Evolutionary conservation across 2,888 invertebrate genomes (phyloP), one percentile per base, ranked within the genome.

Genomic region (Druceiella hillmani): DNA sequence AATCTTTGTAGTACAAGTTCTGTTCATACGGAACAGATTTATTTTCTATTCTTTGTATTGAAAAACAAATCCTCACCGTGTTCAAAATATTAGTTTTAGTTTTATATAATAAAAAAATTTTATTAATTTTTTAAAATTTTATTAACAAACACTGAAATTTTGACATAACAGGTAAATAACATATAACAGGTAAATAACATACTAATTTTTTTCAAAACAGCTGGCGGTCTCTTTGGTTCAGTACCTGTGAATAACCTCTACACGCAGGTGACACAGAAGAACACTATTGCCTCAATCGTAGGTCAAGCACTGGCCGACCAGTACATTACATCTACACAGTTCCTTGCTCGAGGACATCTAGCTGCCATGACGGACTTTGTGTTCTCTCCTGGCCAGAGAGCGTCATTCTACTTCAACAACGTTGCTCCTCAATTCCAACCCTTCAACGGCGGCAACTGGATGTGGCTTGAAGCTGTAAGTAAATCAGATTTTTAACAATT

Each of bases 351-450:
- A 25, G 75, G 74, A 4, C 76, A 76, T 50, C 49, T 74, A 30
- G 51, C 62, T 0, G 70, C 75, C 0, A 72, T 66, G 50, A 62
- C 61, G 1, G 75, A 76, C 50, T 73, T 69, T 44, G 54, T 74
- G 10, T 72, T 64, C 44, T 66, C 62, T 1, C 45, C 59, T 6
- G 63, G 66, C 38, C 71, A 74, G 40, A 53, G 54, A n/a, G 56
- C 67, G 1, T 75, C 74, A 0, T 75, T 74, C 49, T 69, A 69
- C 50, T 74, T 64, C 41, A 48, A 74, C 9, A 78, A 78, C 47
- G 62, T 59, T 0, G 68, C 67, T 0, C 75, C 76, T 1, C 76
- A 77, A 44, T 78, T 76, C 76, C 68, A 72, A 33, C 51, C 52
- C 2, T 62, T 68, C 46, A 70, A 70, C 43, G 56, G 50, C 1